Percentiles rank a stretch among this genome's conserved stretches.
Conservation (phyloP, 2,113 vertebrate genomes). For the Chaenogobius annularis region DNA sequence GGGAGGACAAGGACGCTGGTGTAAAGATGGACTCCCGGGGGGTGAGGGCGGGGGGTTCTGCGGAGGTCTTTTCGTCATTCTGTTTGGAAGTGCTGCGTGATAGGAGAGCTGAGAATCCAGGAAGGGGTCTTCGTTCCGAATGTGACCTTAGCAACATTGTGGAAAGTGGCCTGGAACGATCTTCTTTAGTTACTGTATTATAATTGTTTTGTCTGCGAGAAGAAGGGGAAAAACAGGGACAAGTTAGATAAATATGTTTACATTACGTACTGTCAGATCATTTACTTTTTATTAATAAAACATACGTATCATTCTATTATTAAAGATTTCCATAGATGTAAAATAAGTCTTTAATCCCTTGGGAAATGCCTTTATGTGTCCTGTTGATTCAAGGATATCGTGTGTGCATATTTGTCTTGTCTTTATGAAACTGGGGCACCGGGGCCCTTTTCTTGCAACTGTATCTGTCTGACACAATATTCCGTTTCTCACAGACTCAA, state of each 20-base stretch:
- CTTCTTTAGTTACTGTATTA: not conserved
- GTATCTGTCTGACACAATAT: conserved; percentile 46
- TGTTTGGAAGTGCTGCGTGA: conserved; percentile 48
- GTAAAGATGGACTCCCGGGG: conserved; percentile 50
- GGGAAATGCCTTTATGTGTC: conserved; percentile 10
- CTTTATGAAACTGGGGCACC: conserved; percentile 54
- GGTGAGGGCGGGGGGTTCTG: conserved; percentile 31
- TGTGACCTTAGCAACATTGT: conserved; percentile 63
- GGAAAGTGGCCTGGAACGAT: conserved; percentile 3
- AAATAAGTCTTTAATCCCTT: conserved; percentile 8
- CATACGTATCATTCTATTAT: not conserved
- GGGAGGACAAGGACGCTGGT: conserved; percentile 36
- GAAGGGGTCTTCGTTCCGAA: conserved; percentile 66
- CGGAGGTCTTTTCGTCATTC: conserved; percentile 37
- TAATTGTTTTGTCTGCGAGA: conserved; percentile 29
- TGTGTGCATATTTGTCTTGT: conserved; percentile 15
- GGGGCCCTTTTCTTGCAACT: conserved; percentile 39
- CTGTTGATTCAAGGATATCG: conserved; percentile 24
- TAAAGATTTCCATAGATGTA: conserved; percentile 8
- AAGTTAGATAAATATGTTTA: not conserved
- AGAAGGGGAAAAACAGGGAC: conserved; percentile 22
- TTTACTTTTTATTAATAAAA: not conserved
- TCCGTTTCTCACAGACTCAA: conserved; percentile 52
- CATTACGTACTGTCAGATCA: not conserved
- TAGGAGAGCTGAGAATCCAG: conserved; percentile 67